These are phyloP conservation scores for Listronotus bonariensis DNA, from an alignment of 1,140 invertebrate genomes.

Conservation along the genomic window DNA sequence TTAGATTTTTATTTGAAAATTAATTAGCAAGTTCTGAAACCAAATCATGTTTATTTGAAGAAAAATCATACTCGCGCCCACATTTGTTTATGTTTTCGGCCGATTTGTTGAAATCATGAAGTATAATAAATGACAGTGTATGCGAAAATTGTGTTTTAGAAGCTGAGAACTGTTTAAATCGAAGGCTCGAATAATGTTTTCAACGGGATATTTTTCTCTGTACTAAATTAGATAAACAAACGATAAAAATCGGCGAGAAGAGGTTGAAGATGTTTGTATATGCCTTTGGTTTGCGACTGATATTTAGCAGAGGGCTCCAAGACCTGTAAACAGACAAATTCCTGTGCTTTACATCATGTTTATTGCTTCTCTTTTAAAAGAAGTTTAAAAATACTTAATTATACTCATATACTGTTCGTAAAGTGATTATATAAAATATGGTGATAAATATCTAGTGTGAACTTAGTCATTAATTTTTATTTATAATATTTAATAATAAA, in stretches of 20 bases:
- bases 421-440: too few species aligned
- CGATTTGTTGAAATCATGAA: constrained; percentile 26
- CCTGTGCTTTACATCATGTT: constrained; percentile 24
- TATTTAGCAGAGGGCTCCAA: constrained; percentile 29
- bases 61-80: constrained; percentile 24
- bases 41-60: constrained; percentile 33
- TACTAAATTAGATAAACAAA: constrained; percentile 35
- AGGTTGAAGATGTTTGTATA: constrained; percentile 35
- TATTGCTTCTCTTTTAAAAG: constrained; percentile 19
- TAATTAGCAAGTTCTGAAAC: constrained; percentile 27
- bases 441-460: too few species aligned
- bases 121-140: constrained; percentile 26
- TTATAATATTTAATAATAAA: too few species aligned
- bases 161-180: constrained; percentile 33
- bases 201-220: constrained; percentile 33
- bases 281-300: constrained; percentile 35
- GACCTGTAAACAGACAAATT: constrained; percentile 33
- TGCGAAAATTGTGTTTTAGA: constrained; percentile 25
- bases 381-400: constrained; percentile 14
- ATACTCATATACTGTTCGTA: too few species aligned
- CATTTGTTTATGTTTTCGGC: constrained; percentile 18
- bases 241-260: constrained; percentile 36
- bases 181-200: constrained; percentile 36
- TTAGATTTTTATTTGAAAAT: constrained; percentile 32
- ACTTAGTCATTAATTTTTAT: too few species aligned